phyloP scores from a whole-genome alignment of 1,140 invertebrate species.

The Calosoma granatense region DNA sequence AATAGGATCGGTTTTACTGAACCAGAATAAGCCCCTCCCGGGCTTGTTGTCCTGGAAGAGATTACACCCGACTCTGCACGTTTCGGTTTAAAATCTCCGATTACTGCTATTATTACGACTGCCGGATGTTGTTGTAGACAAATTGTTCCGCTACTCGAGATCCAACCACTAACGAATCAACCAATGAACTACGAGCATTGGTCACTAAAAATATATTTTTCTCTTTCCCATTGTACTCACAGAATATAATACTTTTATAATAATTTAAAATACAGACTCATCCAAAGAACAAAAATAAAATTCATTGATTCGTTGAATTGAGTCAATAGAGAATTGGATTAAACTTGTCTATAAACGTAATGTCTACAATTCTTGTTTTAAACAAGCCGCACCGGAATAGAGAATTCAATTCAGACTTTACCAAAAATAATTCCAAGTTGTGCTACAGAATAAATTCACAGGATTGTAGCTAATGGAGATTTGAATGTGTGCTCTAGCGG shows the following conservation, averaged over 20 bases:
- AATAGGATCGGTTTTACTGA: background rate
- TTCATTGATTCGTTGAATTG: too few species aligned
- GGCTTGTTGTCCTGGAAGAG: background rate
- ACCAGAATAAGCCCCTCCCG: background rate
- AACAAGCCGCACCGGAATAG: background rate
- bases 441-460: background rate
- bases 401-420: background rate
- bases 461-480: constrained; percentile 7
- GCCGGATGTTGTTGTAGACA: background rate
- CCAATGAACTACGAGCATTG: too few species aligned
- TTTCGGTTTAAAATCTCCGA: constrained; percentile 2
- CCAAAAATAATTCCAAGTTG: constrained; percentile 7
- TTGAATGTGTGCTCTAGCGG: constrained; percentile 1
- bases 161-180: background rate
- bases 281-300: too few species aligned
- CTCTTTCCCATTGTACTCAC: too few species aligned
- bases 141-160: background rate
- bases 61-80: background rate
- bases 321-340: too few species aligned
- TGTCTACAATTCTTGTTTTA: background rate
- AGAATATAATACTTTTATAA: too few species aligned
- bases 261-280: too few species aligned
- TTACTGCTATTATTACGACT: constrained; percentile 6
- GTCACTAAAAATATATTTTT: too few species aligned
- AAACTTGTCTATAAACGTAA: too few species aligned